Conservation (phyloP, 2,113 vertebrate genomes). For the Chloropsis hardwickii region DNA sequence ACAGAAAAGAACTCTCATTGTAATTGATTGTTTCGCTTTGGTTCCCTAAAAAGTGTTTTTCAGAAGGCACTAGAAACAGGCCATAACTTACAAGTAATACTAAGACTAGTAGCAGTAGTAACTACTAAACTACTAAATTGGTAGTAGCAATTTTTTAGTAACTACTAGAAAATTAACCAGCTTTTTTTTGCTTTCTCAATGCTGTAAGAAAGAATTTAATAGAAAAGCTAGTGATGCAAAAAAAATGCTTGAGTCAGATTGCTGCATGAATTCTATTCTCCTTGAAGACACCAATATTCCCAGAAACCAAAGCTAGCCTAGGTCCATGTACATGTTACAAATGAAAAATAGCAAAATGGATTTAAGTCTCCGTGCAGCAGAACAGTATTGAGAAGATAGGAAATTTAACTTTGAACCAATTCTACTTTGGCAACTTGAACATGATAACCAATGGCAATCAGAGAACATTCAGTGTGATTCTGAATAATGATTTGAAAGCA, state of each 20-base stretch:
- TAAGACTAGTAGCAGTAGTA: background rate
- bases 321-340: background rate
- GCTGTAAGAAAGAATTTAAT: background rate
- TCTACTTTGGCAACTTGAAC: background rate
- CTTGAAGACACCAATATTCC: background rate
- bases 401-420: background rate
- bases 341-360: background rate
- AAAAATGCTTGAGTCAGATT: background rate
- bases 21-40: background rate
- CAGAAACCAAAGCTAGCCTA: background rate
- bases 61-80: background rate
- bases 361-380: background rate
- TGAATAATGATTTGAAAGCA: background rate
- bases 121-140: background rate
- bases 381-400: background rate
- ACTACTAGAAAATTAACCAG: background rate
- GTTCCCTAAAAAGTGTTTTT: background rate
- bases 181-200: background rate
- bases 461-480: background rate
- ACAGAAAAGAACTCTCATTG: background rate
- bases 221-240: background rate
- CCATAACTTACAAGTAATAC: background rate
- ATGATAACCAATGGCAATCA: background rate
- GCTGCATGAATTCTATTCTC: background rate
- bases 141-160: background rate